Percentiles rank a stretch among this genome's conserved stretches.
These are phyloP conservation scores for Heteronetta atricapilla DNA, from an alignment of 2,113 vertebrate genomes.

Conservation along the genomic window DNA sequence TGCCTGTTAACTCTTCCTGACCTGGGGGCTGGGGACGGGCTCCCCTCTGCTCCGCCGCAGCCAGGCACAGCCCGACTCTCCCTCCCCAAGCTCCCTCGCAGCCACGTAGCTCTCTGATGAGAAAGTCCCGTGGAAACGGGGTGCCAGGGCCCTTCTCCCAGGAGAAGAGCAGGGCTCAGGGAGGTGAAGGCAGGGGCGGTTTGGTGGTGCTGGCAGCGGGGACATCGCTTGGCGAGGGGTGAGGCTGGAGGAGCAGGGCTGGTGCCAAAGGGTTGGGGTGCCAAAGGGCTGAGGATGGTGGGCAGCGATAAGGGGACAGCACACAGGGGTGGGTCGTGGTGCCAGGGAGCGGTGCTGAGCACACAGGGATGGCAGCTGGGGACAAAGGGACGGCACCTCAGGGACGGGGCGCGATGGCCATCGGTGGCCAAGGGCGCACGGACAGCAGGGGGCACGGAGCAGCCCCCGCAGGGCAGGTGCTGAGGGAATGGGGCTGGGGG, in stretches of 20 bases:
- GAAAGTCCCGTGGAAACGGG: neutral
- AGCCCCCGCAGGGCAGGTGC: neutral
- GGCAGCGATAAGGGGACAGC: neutral
- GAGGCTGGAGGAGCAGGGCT: neutral
- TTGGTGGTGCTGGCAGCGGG: neutral
- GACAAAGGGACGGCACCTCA: neutral
- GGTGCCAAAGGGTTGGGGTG: neutral
- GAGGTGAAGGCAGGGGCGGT: neutral
- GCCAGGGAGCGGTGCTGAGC: neutral
- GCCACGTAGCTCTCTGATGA: neutral
- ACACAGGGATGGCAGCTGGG: neutral
- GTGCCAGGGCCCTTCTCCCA: neutral
- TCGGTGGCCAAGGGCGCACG: neutral
- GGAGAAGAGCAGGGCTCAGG: neutral
- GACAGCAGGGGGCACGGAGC: neutral
- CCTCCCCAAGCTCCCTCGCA: neutral
- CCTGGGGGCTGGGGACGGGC: neutral
- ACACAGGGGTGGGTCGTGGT: neutral
- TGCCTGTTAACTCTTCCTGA: constrained; percentile 34
- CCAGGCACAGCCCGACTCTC: too few species aligned
- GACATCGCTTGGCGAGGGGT: neutral
- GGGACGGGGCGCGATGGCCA: neutral
- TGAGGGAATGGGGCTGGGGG: neutral
- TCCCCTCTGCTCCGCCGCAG: neutral
- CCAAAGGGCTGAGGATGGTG: neutral